Evolutionary conservation across 2,797 vertebrate species (phyloP), one percentile per base, ranked within the genome.

Genomic region (Moxostoma hubbsi): DNA sequence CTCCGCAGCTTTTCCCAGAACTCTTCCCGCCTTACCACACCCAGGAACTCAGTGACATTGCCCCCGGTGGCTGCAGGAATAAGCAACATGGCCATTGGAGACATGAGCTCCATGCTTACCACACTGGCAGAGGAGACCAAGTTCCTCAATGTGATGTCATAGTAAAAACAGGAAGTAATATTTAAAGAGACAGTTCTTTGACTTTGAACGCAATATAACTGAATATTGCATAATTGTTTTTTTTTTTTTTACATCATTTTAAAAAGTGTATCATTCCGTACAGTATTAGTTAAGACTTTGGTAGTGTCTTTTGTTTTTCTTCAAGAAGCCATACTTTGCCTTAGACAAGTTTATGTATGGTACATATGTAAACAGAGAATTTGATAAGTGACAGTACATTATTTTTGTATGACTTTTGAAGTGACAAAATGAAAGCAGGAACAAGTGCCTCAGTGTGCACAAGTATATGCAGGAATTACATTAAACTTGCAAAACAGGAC

Each of bases 91-190:
- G 96, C 96, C 16, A 94, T 97, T 0, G 95, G 96, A 46, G 95
- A 98, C 87, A 97, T 98, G 97, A 96, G 92, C 91, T 97, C 96
- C 58, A 92, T 98, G 95, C 90, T 98, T 73, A 95, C 90, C 9
- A 92, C 96, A 11, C 90, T 98, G 84, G 95, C 94, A 0, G 96
- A 97, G 84, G 97, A 98, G 88, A 97, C 89, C 92, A 95, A 94
- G 90, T 96, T 97, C 89, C 92, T 98, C 47, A 95, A 95, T 85
- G 89, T 96, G 91, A 96, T 96, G 94, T 87, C 88, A 73, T 90
- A 89, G 80, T 47, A 63, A 24, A 24, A 82, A 79, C 65, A 72
- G 77, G 4, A 53, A 61, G 36, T 36, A 36, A 36, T 36, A 36
- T 36, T 36, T 36, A 36, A 36, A 36, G 36, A 36, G 36, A 36